Conservation (phyloP, 1,140 invertebrate genomes). For the Drosophila aff. region DNA sequence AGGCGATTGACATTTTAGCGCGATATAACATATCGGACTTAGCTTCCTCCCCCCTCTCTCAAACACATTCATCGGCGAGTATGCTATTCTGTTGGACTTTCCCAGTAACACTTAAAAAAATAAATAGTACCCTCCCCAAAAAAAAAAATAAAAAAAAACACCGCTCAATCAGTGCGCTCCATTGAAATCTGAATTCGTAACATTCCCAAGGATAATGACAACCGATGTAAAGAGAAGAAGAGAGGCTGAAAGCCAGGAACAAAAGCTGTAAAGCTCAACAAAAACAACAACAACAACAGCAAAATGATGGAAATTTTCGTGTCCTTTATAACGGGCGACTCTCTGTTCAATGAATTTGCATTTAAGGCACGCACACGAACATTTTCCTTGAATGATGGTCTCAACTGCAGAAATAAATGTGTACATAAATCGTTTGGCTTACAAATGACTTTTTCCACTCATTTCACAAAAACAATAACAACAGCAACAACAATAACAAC, state of each 20-base stretch:
- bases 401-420: slow-evolving; percentile 80
- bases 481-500: slow-evolving; percentile 22
- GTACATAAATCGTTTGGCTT: slow-evolving; percentile 81
- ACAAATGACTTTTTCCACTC: slow-evolving; percentile 81
- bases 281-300: slow-evolving; percentile 18
- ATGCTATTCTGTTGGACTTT: slow-evolving; percentile 19
- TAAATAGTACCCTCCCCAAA: not conserved
- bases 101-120: slow-evolving; percentile 4
- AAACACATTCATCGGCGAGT: slow-evolving; percentile 37
- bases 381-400: slow-evolving; percentile 84
- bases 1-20: not conserved
- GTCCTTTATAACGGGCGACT: slow-evolving; percentile 68
- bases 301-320: slow-evolving; percentile 69
- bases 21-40: slow-evolving; percentile 7
- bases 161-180: slow-evolving; percentile 24
- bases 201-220: slow-evolving; percentile 50
- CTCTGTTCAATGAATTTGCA: slow-evolving; percentile 81
- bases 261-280: slow-evolving; percentile 13
- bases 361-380: slow-evolving; percentile 76
- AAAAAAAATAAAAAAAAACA: slow-evolving; percentile 16
- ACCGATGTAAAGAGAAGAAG: slow-evolving; percentile 13
- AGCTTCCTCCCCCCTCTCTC: slow-evolving; percentile 8
- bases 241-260: slow-evolving; percentile 19
- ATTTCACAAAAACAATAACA: slow-evolving; percentile 74
- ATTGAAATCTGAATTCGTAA: slow-evolving; percentile 46